Percentiles rank a stretch among this genome's conserved stretches.
phyloP scores from a whole-genome alignment of 2,797 vertebrate genomes.

The Danio jaintianensis region DNA sequence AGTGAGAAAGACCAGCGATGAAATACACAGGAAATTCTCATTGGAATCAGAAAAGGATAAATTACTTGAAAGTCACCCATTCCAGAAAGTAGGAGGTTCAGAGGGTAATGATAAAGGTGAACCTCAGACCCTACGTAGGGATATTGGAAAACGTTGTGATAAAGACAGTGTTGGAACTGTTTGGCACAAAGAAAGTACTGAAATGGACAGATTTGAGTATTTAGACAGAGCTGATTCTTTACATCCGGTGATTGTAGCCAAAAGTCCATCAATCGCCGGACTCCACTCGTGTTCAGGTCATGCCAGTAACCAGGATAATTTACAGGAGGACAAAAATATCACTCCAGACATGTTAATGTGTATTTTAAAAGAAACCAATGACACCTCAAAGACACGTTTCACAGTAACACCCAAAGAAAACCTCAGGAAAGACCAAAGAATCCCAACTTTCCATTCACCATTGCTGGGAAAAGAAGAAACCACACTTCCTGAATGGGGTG shows the following conservation, averaged over 20 bases:
- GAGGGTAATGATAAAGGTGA: conserved; percentile 4
- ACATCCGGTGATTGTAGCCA: background rate
- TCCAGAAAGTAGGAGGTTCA: conserved; percentile 8
- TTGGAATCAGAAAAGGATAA: conserved; percentile 16
- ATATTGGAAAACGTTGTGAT: background rate
- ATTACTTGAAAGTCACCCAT: conserved; percentile 35
- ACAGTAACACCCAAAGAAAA: background rate
- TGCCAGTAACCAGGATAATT: conserved; percentile 18
- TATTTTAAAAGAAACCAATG: conserved; percentile 10
- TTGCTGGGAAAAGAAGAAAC: conserved; percentile 6
- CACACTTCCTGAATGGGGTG: background rate
- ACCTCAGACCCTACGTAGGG: background rate
- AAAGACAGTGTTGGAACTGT: conserved; percentile 5
- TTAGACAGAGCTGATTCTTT: conserved; percentile 12
- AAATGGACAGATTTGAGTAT: background rate
- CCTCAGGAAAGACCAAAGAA: conserved; percentile 25
- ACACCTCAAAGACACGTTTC: conserved; percentile 1
- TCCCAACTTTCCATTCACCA: background rate
- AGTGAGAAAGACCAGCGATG: background rate
- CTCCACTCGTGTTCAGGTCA: background rate
- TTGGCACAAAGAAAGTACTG: background rate
- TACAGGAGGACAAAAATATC: conserved; percentile 34
- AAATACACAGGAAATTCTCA: conserved; percentile 2
- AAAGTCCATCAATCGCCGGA: background rate
- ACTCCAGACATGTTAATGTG: background rate